Percentiles rank a stretch among this genome's conserved stretches.
phyloP scores from a whole-genome alignment of 1,140 invertebrate species.

The Gryllus bimaculatus region DNA sequence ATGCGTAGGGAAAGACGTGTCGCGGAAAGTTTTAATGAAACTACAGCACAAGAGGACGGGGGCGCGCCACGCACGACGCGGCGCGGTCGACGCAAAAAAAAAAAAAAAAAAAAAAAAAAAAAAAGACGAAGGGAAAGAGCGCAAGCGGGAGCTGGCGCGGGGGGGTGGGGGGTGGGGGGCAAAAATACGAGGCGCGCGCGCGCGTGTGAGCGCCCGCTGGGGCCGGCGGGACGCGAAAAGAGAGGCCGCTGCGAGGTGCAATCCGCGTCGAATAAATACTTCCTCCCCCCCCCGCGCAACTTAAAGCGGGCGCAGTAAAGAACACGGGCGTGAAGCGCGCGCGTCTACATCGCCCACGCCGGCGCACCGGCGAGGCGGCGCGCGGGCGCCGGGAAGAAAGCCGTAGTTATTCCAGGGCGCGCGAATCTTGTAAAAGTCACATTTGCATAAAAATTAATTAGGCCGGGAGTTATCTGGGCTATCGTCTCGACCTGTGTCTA shows the following conservation, averaged over 20 bases:
- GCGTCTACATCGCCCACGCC: neutral
- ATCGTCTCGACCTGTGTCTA: neutral
- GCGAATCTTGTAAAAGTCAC: neutral
- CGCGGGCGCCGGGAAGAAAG: too few relatives aligned
- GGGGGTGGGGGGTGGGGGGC: too few relatives aligned
- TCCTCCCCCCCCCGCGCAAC: too few relatives aligned
- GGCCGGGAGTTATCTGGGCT: too few relatives aligned
- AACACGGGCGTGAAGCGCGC: neutral
- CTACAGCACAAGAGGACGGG: neutral
- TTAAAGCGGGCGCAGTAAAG: neutral
- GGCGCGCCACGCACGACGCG: too few relatives aligned
- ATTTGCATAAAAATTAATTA: neutral
- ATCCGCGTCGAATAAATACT: neutral
- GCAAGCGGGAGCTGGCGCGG: neutral
- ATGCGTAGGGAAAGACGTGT: neutral
- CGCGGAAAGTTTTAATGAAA: conserved; percentile 1
- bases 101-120: too few relatives aligned
- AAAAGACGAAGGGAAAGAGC: neutral
- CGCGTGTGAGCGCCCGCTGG: too few relatives aligned
- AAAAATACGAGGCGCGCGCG: neutral
- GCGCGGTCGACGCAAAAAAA: too few relatives aligned
- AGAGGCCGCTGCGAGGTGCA: neutral
- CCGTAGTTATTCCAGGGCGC: neutral
- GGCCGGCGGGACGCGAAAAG: too few relatives aligned
- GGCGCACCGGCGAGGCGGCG: neutral